Percentiles rank a stretch among this genome's conserved stretches.
phyloP scores from a whole-genome alignment of 1,140 invertebrate species.

The Sitophilus oryzae region DNA sequence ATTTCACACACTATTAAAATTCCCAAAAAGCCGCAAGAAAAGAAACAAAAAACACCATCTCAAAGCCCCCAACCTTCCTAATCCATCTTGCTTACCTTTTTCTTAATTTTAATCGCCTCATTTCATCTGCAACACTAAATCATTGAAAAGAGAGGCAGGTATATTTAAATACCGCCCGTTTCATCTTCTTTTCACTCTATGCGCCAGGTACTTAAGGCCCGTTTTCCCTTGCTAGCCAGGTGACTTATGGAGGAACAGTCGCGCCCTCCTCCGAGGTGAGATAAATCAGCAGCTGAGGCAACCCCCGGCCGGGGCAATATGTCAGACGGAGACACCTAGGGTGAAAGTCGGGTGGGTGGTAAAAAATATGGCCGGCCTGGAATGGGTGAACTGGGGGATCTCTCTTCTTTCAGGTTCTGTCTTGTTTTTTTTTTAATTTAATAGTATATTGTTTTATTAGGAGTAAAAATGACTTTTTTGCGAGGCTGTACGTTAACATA shows the following conservation, averaged over 20 bases:
- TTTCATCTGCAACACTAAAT: slow-evolving; percentile 32
- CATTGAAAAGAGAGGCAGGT: slow-evolving; percentile 32
- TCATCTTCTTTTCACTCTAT: slow-evolving; percentile 16
- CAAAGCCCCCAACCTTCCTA: too few relatives aligned
- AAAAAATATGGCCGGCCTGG: slow-evolving; percentile 19
- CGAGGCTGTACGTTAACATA: too few relatives aligned
- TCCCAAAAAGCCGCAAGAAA: too few relatives aligned
- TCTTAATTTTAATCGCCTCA: slow-evolving; percentile 27
- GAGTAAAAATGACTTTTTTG: too few relatives aligned
- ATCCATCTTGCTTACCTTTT: too few relatives aligned
- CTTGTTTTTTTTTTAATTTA: too few relatives aligned
- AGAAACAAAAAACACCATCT: too few relatives aligned
- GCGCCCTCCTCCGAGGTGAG: slow-evolving; percentile 25
- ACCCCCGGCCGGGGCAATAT: slow-evolving; percentile 29
- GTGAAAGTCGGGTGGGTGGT: slow-evolving; percentile 27
- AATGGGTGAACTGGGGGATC: too few relatives aligned
- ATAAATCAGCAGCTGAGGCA: slow-evolving; percentile 25
- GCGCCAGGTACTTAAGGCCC: slow-evolving; percentile 1
- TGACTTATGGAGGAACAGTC: slow-evolving; percentile 24
- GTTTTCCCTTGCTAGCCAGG: slow-evolving; percentile 3
- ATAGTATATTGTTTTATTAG: too few relatives aligned
- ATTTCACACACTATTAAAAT: too few relatives aligned
- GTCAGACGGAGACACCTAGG: slow-evolving; percentile 25
- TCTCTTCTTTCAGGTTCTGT: too few relatives aligned
- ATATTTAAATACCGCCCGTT: slow-evolving; percentile 26